phyloP scores from a whole-genome alignment of 2,113 vertebrate genomes.

The Chionis minor region DNA sequence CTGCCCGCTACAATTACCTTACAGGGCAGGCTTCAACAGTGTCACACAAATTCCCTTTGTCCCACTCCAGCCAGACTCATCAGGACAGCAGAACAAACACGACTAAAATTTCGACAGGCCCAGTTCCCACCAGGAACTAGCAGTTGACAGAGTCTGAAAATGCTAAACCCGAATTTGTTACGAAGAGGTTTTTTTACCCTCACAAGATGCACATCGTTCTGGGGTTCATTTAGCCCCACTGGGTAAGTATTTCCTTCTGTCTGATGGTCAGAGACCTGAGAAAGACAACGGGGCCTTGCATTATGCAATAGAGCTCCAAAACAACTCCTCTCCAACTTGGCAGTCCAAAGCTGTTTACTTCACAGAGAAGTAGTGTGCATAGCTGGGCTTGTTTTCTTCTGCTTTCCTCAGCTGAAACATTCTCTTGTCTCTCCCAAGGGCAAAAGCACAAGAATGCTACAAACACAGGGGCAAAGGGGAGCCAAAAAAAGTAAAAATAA shows the following conservation, averaged over 20 bases:
- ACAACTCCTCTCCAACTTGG: background rate
- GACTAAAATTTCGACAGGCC: background rate
- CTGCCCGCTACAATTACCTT: background rate
- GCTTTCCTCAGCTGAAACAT: background rate
- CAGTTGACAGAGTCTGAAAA: background rate
- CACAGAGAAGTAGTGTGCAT: background rate
- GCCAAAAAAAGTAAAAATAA: background rate
- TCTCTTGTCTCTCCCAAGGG: conserved; percentile 10
- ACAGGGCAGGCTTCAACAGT: background rate
- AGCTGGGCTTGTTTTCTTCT: background rate
- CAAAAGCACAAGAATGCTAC: conserved; percentile 44
- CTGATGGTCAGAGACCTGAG: background rate
- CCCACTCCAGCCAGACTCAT: background rate
- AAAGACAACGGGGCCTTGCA: background rate
- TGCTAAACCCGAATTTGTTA: background rate
- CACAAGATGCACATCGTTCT: background rate
- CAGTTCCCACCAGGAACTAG: background rate
- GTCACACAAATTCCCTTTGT: background rate
- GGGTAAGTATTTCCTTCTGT: conserved; percentile 1
- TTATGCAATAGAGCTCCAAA: background rate
- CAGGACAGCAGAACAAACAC: conserved; percentile 8
- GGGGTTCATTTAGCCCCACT: background rate
- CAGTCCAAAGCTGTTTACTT: background rate
- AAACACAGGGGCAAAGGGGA: background rate
- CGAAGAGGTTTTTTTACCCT: background rate